Percentiles rank a stretch among this genome's conserved stretches.
phyloP scores from a whole-genome alignment of 2,888 invertebrate genomes.

The Portevinia maculata region DNA sequence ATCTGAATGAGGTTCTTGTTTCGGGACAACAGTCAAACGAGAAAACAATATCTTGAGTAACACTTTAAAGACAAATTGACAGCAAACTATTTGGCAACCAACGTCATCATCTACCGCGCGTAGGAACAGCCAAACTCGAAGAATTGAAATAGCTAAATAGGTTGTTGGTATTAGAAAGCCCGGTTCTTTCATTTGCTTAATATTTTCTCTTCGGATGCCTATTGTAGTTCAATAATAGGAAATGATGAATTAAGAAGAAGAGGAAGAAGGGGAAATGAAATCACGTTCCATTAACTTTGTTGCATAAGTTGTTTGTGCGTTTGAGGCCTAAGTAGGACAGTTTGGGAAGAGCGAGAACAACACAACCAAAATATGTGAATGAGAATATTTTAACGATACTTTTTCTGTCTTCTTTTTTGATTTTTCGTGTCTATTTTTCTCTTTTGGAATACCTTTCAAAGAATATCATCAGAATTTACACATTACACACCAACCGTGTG shows the following conservation, averaged over 20 bases:
- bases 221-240: conserved; percentile 38
- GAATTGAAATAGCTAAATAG: conserved; percentile 17
- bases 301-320: conserved; percentile 53
- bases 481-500: background rate
- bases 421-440: background rate
- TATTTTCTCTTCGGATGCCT: conserved; percentile 56
- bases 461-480: conserved; percentile 5
- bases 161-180: conserved; percentile 56
- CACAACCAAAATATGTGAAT: conserved; percentile 48
- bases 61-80: conserved; percentile 17
- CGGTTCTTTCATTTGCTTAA: conserved; percentile 11
- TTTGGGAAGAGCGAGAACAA: conserved; percentile 8
- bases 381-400: conserved; percentile 14
- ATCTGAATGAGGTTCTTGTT: conserved; percentile 17
- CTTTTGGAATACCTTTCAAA: conserved; percentile 6
- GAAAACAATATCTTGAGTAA: conserved; percentile 39
- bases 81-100: conserved; percentile 49
- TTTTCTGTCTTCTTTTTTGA: background rate
- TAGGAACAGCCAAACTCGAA: background rate
- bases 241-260: conserved; percentile 21
- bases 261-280: conserved; percentile 20
- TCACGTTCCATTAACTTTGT: conserved; percentile 46
- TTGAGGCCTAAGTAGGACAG: conserved; percentile 34
- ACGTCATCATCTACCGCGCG: background rate
- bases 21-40: conserved; percentile 2